Evolutionary conservation across 2,888 invertebrate genomes (phyloP), one percentile per base, ranked within the genome.

Genomic region (Melinaea menophilus): DNA sequence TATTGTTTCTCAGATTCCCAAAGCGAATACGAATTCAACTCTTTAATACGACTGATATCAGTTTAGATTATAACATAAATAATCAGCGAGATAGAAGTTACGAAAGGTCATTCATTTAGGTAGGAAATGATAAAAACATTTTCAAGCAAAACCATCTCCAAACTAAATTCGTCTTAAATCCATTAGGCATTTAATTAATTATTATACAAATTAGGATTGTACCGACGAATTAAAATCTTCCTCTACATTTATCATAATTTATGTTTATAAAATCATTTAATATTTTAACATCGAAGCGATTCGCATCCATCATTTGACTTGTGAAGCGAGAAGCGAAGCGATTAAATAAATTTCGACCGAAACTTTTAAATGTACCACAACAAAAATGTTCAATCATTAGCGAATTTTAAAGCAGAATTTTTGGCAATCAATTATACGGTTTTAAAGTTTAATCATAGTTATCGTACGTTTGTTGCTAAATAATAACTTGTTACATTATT

Each of bases 271-370:
- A 79, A 75, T 78, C 77, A 80, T 78, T 78, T 78, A 79, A 74
- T 75, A 75, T 75, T 72, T 71, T 63, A 72, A 76, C 75, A 79
- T 82, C 80, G 79, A 81, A 78, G 75, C 65, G 58, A 73, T 75
- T 70, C 69, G 68, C 67, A 71, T 74, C 69, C 67, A 71, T 74
- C 68, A 77, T 75, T 79, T 74, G 72, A 76, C 72, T 79, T 77
- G 70, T 69, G 73, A 69, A 71, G 62, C 55, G 55, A 63, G 71
- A 71, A 70, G 72, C 68, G 62, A 66, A 69, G 70, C 72, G 73
- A 72, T 73, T 65, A 64, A 67, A 66, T 58, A 71, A 63, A 66
- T 51, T 59, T 54, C 51, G 56, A 48, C 12, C 41, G 58, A 61
- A 65, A 67, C 65, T 67, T 67, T 67, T 66, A 68, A 68, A 64